These are phyloP conservation scores for Caretta caretta DNA, from an alignment of 2,113 vertebrate genomes.

Conservation along the genomic window DNA sequence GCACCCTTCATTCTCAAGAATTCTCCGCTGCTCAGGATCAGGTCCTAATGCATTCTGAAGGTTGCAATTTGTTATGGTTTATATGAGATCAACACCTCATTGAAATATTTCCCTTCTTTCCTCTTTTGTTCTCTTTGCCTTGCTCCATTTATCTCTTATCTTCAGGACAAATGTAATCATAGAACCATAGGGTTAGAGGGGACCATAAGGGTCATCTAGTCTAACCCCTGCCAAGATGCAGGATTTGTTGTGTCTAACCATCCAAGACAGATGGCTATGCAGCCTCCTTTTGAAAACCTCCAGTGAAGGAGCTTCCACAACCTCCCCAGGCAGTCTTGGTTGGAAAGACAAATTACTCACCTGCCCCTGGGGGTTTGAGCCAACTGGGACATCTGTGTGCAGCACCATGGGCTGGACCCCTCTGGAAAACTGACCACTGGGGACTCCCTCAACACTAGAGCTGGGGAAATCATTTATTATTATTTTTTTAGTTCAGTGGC, in stretches of 20 bases:
- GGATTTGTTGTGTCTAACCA: background rate
- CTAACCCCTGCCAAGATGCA: background rate
- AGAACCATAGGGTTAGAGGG: background rate
- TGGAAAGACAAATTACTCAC: background rate
- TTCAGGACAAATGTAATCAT: background rate
- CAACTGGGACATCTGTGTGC: background rate
- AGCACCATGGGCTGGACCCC: background rate
- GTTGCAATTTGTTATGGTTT: background rate
- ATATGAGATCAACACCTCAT: background rate
- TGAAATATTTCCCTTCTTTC: background rate
- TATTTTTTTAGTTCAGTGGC: background rate
- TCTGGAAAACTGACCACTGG: background rate
- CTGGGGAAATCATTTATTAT: background rate
- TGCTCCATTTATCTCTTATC: background rate
- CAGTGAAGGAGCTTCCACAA: background rate
- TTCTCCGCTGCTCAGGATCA: background rate
- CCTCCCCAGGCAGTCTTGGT: background rate
- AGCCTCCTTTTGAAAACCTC: background rate
- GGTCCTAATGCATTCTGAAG: background rate
- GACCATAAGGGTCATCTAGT: background rate
- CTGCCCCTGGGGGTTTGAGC: background rate
- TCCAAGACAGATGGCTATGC: background rate
- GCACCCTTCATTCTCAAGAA: background rate
- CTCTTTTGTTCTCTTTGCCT: background rate
- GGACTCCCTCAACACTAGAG: background rate